Base-by-base conservation (phyloP, 2,113 vertebrate species). In the Lanius collurio region DNA sequence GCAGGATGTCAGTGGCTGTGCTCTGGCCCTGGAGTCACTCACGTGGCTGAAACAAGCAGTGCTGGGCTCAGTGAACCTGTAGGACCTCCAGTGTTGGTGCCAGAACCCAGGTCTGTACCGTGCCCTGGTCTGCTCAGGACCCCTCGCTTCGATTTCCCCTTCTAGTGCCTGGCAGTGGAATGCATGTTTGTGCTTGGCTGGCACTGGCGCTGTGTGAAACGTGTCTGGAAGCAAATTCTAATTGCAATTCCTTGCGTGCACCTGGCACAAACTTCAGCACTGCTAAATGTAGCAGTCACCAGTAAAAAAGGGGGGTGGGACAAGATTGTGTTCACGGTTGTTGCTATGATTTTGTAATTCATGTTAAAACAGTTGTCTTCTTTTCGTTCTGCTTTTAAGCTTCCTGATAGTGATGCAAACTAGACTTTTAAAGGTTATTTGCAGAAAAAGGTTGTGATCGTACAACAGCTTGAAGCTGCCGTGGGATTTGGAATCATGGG, bases 21-120 rank as follows among this genome's bases (percentile, higher is more conserved):
- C 30, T 30, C 46, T 65, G 35, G 33, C 27, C 50, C 75, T 70
- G 30, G 7, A 56, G 14, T 56, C 55, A 13, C 33, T 77, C 17
- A 0, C 2, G 11, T 15, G 9, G 24, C 5, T 80, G 52, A 60
- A 78, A 60, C 16, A 30, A 59, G 41, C 1, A 0, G 1, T 56
- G 33, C 53, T 46, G 71, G 78, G 39, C 33, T 30, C 62, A 18
- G 30, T 21, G n/a, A 69, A 14, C 31, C 14, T 78, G 39, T 6
- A 26, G 49, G 49, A 50, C 4, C 12, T 16, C 4, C 27, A 21
- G 24, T 22, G 53, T 9, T 41, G 63, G 35, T 57, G 35, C 31
- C 64, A 81, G 50, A 74, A 44, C 19, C 52, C 70, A 27, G 47
- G 6, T 21, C 41, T 79, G 49, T 20, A 11, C 27, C 0, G 0